Conservation (phyloP, 1,140 invertebrate species). For the Ostrea edulis region DNA sequence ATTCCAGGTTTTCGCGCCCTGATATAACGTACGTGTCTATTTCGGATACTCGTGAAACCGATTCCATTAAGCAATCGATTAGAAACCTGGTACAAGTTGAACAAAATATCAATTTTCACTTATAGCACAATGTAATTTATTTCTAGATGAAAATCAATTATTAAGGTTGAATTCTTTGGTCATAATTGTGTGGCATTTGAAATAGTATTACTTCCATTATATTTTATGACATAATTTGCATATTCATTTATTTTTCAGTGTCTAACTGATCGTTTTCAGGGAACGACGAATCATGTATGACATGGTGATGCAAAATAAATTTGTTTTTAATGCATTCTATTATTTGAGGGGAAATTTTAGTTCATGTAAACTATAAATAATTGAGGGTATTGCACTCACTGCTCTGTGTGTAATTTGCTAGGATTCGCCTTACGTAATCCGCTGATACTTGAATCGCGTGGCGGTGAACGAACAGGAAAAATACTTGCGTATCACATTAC, state of each 20-base stretch:
- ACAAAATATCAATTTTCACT: not conserved
- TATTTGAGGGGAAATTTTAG: not conserved
- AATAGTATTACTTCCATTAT: not conserved
- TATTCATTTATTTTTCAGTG: not conserved
- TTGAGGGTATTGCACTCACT: not conserved
- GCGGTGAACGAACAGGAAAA: not conserved
- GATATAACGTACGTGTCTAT: not conserved
- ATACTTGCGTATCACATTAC: not conserved
- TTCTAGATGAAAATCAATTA: not conserved
- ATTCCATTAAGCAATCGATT: not conserved
- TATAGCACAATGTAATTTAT: not conserved
- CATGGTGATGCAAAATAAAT: not conserved
- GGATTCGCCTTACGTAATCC: not conserved
- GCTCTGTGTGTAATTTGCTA: not conserved
- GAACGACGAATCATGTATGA: not conserved
- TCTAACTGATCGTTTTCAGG: not conserved
- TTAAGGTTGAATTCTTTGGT: not conserved
- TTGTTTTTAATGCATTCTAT: too few species aligned
- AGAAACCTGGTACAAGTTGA: not conserved
- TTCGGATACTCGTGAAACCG: not conserved
- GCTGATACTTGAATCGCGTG: not conserved
- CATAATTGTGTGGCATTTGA: too few species aligned
- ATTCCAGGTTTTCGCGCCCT: constrained; percentile 32
- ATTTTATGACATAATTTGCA: not conserved
- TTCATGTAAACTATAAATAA: not conserved